Base-by-base conservation (phyloP, 2,113 vertebrate genomes). In the Menidia beryllina region DNA sequence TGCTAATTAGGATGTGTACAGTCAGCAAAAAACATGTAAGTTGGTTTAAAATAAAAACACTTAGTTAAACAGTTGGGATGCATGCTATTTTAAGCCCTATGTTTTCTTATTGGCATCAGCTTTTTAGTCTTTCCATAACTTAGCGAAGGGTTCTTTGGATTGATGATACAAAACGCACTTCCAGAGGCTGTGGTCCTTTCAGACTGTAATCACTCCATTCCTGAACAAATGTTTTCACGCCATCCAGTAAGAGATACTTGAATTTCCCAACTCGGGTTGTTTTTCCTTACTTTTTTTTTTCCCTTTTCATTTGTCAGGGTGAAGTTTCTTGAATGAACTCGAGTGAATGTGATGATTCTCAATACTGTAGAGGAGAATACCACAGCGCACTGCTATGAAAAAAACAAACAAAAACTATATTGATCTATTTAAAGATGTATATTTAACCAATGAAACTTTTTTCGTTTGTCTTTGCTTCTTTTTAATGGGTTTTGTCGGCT, bases 211-310 rank as follows among this genome's bases (percentile, higher is more conserved):
- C 68, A 77, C 86, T 85, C 79, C 84, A 89, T 90, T 86, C 86
- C 87, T 83, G 71, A 75, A 86, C 71, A 87, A 68, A 74, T 65
- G 17, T 88, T 79, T 80, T n/a, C 63, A 89, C 43, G 60, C 85
- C 86, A 83, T 92, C 72, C 74, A 73, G 85, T 91, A 73, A 85
- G 67, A 86, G 78, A 91, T 92, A 91, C 90, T 93, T 93, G 89
- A 92, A 92, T 88, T 83, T 87, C 82, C 79, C 91, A 84, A 83
- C 50, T 77, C 84, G 30, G 65, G 73, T 88, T 87, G 69, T 90
- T 89, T 85, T 67, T 80, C 36, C 69, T 75, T 82, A 23, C 34
- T 65, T 59, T 60, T 62, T 70, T 43, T 54, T 26, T 49, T 51
- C 53, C n/a, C 68, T 52, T 70, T 52, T 48, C 34, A 30, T 19